Conservation (phyloP, 2,888 invertebrate species). For the Pandemis cinnamomeana region DNA sequence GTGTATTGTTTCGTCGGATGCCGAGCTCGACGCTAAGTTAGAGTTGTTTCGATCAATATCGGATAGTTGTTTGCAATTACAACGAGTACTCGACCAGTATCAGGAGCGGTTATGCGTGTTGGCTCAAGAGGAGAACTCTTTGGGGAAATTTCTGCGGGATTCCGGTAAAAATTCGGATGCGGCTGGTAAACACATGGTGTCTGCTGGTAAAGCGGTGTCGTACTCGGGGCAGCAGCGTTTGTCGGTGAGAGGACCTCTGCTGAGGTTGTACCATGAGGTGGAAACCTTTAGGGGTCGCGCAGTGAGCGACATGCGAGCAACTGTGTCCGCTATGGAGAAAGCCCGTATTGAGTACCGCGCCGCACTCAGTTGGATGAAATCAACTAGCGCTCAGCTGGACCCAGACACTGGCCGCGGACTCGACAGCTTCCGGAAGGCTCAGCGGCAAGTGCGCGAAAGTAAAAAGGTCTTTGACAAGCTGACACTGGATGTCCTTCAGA, state of each 20-base stretch:
- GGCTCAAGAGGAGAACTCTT: conserved; percentile 97
- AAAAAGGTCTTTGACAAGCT: conserved; percentile 97
- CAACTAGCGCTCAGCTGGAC: conserved; percentile 96
- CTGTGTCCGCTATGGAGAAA: conserved; percentile 97
- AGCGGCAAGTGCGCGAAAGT: conserved; percentile 89
- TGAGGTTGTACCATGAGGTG: conserved; percentile 97
- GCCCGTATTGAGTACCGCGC: conserved; percentile 98
- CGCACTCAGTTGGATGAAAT: conserved; percentile 99
- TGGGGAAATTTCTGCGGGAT: conserved; percentile 97
- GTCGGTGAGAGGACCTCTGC: conserved; percentile 92
- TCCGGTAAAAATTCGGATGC: conserved; percentile 96
- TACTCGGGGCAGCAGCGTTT: conserved; percentile 97
- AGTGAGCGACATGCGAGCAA: conserved; percentile 95
- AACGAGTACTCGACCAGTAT: conserved; percentile 95
- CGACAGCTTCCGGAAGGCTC: conserved; percentile 97
- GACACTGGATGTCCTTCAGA: conserved; percentile 97
- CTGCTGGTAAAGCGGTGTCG: conserved; percentile 92
- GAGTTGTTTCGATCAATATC: conserved; percentile 97
- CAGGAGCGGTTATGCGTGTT: conserved; percentile 96
- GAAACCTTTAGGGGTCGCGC: conserved; percentile 98
- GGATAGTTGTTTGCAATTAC: conserved; percentile 93
- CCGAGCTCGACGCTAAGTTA: conserved; percentile 97
- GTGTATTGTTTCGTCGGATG: conserved; percentile 97
- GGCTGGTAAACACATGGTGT: conserved; percentile 84
- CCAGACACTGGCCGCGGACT: conserved; percentile 98